These are phyloP conservation scores for Standfussiana lucernea DNA, from an alignment of 2,888 invertebrate species.

Conservation along the genomic window DNA sequence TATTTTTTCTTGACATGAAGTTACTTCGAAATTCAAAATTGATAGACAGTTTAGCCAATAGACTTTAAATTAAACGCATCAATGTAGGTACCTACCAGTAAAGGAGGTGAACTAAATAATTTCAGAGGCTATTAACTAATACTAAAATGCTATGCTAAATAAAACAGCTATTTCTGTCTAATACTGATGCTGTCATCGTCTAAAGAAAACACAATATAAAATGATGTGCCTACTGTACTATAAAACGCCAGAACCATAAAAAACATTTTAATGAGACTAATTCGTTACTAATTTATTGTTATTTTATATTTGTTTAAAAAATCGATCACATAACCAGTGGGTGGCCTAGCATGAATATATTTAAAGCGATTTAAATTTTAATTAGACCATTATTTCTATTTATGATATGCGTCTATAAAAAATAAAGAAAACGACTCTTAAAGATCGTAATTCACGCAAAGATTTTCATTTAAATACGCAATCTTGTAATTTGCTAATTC, in stretches of 20 bases:
- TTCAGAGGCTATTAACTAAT: neutral
- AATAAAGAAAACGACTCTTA: conserved; percentile 7
- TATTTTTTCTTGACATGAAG: conserved; percentile 23
- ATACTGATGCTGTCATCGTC: conserved; percentile 3
- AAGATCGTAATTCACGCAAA: conserved; percentile 28
- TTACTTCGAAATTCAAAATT: conserved; percentile 33
- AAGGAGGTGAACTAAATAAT: conserved; percentile 4
- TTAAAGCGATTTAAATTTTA: conserved; percentile 59
- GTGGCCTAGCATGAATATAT: conserved; percentile 59
- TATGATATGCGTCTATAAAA: conserved; percentile 36
- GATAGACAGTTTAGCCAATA: conserved; percentile 19
- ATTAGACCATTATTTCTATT: conserved; percentile 50
- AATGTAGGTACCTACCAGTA: neutral
- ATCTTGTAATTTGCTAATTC: conserved; percentile 38
- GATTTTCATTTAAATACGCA: neutral
- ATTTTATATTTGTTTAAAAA: conserved; percentile 37
- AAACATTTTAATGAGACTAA: conserved; percentile 49
- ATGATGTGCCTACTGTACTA: conserved; percentile 2
- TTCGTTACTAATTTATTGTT: conserved; percentile 57
- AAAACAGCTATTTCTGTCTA: neutral
- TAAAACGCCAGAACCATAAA: conserved; percentile 45
- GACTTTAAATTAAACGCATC: conserved; percentile 14
- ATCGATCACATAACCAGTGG: conserved; percentile 52
- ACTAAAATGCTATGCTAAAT: conserved; percentile 21
- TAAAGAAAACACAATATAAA: conserved; percentile 9